Base-by-base conservation (phyloP, 2,113 vertebrate species). In the Heterocephalus glaber region DNA sequence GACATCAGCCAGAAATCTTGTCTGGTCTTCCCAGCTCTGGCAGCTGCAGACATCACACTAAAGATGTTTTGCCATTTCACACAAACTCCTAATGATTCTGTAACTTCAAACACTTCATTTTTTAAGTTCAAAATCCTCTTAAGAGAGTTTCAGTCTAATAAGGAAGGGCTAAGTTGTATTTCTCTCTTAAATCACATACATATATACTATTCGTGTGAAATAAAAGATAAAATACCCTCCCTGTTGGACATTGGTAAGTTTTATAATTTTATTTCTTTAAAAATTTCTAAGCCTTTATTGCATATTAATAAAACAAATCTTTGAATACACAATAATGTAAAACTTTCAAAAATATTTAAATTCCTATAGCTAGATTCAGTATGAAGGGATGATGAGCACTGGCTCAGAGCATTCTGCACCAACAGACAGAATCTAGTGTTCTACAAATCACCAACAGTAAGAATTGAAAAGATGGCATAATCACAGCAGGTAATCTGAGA, bases 261-360 rank as follows among this genome's bases (percentile, higher is more conserved):
- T 56, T 88, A 77, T 52, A 52, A 58, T 58, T 58, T 58, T 58
- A 14, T 65, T 65, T 30, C n/a, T 65, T 33, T 65, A 20, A 20
- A 20, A 98, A 97, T 94, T 97, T 98, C 97, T 98, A 98, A 98
- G 97, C 97, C 61, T 98, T 98, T 99, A 98, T 98, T 99, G 98
- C 98, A 98, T 98, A 98, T 98, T 98, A 98, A 98, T 58, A 17
- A 58, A 58, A 58, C 56, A 58, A 98, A 98, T 98, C 94, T 98
- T 98, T 98, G 98, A 98, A 98, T 98, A 98, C 98, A 98, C 98
- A 99, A 98, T 98, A 96, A 98, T 98, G 98, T 98, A 98, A 98
- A 98, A 97, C 96, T 97, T 97, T 97, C 95, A 97, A 98, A 98
- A 98, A 98, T 98, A 98, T 98, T 49, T 98, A 96, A 98, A 98